Base-by-base conservation (phyloP, 2,113 vertebrate genomes). In the Nematolebias whitei region DNA sequence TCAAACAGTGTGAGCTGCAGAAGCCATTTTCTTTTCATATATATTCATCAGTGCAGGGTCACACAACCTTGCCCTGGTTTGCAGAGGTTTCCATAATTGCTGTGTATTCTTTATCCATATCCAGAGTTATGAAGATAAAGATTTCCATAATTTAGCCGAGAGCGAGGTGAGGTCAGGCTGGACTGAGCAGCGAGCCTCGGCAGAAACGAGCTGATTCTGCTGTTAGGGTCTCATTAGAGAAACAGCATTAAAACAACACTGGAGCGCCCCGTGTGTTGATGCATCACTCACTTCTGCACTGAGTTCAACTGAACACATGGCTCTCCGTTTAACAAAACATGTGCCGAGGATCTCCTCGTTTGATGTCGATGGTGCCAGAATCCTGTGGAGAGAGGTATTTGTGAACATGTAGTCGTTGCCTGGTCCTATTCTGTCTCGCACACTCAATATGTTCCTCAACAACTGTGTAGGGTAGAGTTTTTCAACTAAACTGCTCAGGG, bases 31-130 rank as follows among this genome's bases (percentile, higher is more conserved):
- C 29, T 63, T 74, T 74, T 68, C 63, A 79, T 71, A 76, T 74
- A 61, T 76, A 86, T 85, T 80, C 66, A 86, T 88, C 83, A 79
- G 66, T 83, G 50, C 76, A 85, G 81, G 78, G 83, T 88, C 65
- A 82, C 38, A 23, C 51, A 49, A 41, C 53, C 52, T 67, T 72
- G 54, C 57, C 62, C 68, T 35, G 71, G 59, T 81, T 84, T 79
- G 69, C 32, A 53, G 63, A 68, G 54, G 63, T 63, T 83, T 75
- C 70, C 50, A 75, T 87, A 83, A 87, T 84, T 86, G 85, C 68
- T 58, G 63, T 57, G 51, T 58, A n/a, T 76, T 77, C 52, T 79
- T 81, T 67, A 82, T 80, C 76, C 68, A 38, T 48, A 53, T 49
- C 64, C 41, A 22, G 22, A 74, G 32, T 62, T 61, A 54, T 39